Percentiles rank a stretch among this genome's conserved stretches.
Conservation (phyloP, 2,797 vertebrate species). For the Anguilla pacifica region DNA sequence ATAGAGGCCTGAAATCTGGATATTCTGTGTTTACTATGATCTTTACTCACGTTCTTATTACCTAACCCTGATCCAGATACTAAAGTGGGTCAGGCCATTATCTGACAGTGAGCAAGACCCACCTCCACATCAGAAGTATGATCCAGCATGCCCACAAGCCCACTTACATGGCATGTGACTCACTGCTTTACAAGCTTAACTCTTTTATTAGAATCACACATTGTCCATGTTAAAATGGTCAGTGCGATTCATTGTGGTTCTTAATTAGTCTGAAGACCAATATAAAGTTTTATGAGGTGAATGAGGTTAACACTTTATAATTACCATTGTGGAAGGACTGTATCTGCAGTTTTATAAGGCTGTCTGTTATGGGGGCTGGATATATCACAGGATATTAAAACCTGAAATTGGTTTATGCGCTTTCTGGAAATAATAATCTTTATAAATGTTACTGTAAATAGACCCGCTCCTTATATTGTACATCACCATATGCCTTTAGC, state of each 20-base stretch:
- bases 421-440: neutral
- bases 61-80: neutral
- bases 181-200: neutral
- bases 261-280: neutral
- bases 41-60: neutral
- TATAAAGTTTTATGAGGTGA: neutral
- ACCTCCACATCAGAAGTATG: neutral
- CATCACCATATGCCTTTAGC: neutral
- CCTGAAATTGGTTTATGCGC: neutral
- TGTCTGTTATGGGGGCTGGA: neutral
- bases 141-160: too few species aligned
- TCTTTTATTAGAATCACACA: too few species aligned
- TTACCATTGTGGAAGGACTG: neutral
- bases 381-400: neutral
- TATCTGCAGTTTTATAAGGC: neutral
- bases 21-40: neutral
- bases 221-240: neutral
- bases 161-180: neutral
- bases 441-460: neutral
- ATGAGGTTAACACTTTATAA: neutral
- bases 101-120: neutral
- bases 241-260: too few species aligned
- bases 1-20: neutral
- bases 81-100: conserved; percentile 1
- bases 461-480: neutral